Evolutionary conservation across 2,113 vertebrate species (phyloP), one percentile per base, ranked within the genome.

Genomic region (Ursus arctos): DNA sequence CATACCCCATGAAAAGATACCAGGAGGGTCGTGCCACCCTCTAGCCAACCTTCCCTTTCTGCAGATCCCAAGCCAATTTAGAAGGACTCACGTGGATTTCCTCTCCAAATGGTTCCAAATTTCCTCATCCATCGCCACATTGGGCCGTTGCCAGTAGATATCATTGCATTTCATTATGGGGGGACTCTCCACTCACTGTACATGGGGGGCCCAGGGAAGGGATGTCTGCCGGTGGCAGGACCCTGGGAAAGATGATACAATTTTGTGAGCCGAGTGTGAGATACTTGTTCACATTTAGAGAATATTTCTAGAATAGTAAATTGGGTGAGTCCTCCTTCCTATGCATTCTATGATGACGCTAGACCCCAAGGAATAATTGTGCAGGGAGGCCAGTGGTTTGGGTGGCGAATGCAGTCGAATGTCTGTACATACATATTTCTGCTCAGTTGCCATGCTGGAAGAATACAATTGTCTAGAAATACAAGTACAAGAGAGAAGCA

Each of bases 171-270:
- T 24, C 26, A 43, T 3, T 22, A 22, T 0, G 1, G 47, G 12
- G 4, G 4, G 0, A 43, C 0, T 2, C 4, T 33, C 21, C 4
- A 0, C 49, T 11, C 40, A 5, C 4, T 4, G 0, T 9, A 22
- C 74, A 7, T 33, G 26, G 47, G 71, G 18, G 31, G 28, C 9
- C 10, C 19, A 24, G 33, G 22, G 31, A 67, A n/a, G 49, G 0
- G 9, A 26, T 0, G 0, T n/a, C 31, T 49, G 22, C 51, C 7
- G 2, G 11, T 7, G 22, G 85, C 1, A 0, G 40, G 40, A 14
- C 43, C 83, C 57, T 57, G 83, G 92, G 53, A 87, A 49, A 47
- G 19, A 19, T 14, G 72, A 63, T 1, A 10, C 4, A 33, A 31
- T 19, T 77, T 33, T 67, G 71, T 53, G 47, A 69, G 72, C 72